These are phyloP conservation scores for Zygaena filipendulae DNA, from an alignment of 2,888 invertebrate species.

Conservation along the genomic window DNA sequence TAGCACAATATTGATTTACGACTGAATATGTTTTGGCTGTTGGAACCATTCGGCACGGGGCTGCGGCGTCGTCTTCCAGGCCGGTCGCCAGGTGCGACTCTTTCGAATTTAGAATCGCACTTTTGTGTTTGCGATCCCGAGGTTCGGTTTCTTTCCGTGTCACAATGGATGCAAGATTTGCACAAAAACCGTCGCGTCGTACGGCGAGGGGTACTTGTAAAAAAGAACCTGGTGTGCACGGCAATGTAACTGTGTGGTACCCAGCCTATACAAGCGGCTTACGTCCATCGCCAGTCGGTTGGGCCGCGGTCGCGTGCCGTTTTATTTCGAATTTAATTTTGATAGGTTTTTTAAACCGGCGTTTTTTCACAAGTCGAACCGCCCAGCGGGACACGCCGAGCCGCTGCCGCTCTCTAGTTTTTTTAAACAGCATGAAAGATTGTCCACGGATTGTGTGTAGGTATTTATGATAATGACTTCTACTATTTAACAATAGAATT, in stretches of 20 bases:
- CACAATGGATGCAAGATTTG: conserved; percentile 61
- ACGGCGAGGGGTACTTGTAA: conserved; percentile 34
- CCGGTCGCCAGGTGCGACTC: conserved; percentile 46
- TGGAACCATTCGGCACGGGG: conserved; percentile 25
- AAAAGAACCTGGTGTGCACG: conserved; percentile 41
- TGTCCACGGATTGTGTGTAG: conserved; percentile 3
- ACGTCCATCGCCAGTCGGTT: conserved; percentile 19
- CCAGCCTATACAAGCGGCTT: conserved; percentile 17
- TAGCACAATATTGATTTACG: conserved; percentile 45
- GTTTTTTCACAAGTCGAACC: not conserved
- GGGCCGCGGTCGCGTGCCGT: conserved; percentile 51
- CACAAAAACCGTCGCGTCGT: conserved; percentile 60
- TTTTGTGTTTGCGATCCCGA: conserved; percentile 27
- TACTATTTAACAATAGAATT: too few species aligned
- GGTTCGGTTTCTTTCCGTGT: conserved; percentile 39
- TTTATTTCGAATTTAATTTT: conserved; percentile 34
- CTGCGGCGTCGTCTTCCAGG: conserved; percentile 34
- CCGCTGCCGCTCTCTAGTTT: too few species aligned
- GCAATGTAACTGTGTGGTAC: too few species aligned
- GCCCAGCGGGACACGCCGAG: not conserved
- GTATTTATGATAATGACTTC: conserved; percentile 1
- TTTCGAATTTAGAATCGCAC: conserved; percentile 36
- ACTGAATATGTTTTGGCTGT: conserved; percentile 24
- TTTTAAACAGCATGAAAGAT: too few species aligned
- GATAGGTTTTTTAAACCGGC: conserved; percentile 29